Percentiles rank a stretch among this genome's conserved stretches.
Evolutionary conservation across 2,797 vertebrate genomes (phyloP).

Genomic region (Antrozous pallidus): DNA sequence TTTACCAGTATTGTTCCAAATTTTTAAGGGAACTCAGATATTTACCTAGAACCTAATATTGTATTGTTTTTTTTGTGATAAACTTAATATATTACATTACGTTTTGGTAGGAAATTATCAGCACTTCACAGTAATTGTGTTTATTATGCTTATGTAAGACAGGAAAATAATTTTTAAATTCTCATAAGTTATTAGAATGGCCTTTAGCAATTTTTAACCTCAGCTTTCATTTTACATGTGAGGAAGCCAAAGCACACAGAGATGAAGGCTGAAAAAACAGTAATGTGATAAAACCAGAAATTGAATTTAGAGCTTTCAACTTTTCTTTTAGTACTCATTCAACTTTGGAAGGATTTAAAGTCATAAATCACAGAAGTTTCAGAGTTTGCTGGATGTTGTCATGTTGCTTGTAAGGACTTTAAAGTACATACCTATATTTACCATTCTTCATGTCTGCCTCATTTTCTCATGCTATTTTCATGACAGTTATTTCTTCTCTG

Average conservation of each 20-base stretch:
- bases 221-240: not conserved
- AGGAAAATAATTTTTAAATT: not conserved
- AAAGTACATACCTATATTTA: not conserved
- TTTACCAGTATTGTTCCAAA: not conserved
- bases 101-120: conserved; percentile 1
- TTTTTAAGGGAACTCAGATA: not conserved
- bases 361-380: not conserved
- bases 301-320: not conserved
- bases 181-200: not conserved
- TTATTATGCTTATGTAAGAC: not conserved
- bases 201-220: not conserved
- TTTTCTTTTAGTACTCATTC: not conserved
- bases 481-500: not conserved
- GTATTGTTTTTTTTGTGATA: not conserved
- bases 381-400: not conserved
- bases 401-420: not conserved
- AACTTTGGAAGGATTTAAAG: not conserved
- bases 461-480: not conserved
- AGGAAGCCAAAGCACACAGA: not conserved
- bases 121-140: not conserved
- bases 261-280: not conserved
- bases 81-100: not conserved
- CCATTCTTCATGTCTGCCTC: not conserved
- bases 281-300: not conserved
- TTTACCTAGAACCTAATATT: not conserved